phyloP scores from a whole-genome alignment of 2,888 invertebrate genomes.

The Chydorus sphaericus region DNA sequence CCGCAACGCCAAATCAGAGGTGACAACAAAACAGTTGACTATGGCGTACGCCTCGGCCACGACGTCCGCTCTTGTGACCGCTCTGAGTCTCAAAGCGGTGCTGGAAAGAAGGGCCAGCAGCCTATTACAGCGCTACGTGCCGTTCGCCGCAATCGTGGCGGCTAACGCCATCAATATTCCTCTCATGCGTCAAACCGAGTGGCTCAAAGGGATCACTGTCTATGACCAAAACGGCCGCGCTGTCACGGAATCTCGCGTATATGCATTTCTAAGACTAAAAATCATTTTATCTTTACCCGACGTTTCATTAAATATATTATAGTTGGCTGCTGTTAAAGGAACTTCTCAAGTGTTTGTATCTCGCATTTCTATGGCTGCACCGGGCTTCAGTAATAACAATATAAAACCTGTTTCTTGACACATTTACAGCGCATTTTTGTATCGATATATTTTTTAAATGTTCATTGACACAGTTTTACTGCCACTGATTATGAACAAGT shows the following conservation, averaged over 20 bases:
- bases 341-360: slow-evolving; percentile 55
- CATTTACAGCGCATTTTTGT: too few relatives aligned
- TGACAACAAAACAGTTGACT: slow-evolving; percentile 59
- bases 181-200: slow-evolving; percentile 76
- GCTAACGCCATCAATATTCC: slow-evolving; percentile 88
- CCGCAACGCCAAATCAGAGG: slow-evolving; percentile 73
- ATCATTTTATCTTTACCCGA: background rate
- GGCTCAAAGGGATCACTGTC: slow-evolving; percentile 59
- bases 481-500: slow-evolving; percentile 67
- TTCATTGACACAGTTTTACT: slow-evolving; percentile 40
- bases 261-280: background rate
- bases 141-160: slow-evolving; percentile 72
- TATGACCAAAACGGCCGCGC: slow-evolving; percentile 58
- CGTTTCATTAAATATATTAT: slow-evolving; percentile 16
- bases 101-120: slow-evolving; percentile 53
- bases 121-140: slow-evolving; percentile 55
- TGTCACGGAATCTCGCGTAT: slow-evolving; percentile 39
- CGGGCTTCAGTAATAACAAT: slow-evolving; percentile 74
- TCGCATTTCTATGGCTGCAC: slow-evolving; percentile 72
- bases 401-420: slow-evolving; percentile 15
- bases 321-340: slow-evolving; percentile 62
- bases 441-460: too few relatives aligned
- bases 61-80: slow-evolving; percentile 69
- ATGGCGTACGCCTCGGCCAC: slow-evolving; percentile 81
- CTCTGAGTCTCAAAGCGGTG: slow-evolving; percentile 67